Percentiles rank a stretch among this genome's conserved stretches.
phyloP scores from a whole-genome alignment of 2,888 invertebrate species.

The Drosophila infuscata region DNA sequence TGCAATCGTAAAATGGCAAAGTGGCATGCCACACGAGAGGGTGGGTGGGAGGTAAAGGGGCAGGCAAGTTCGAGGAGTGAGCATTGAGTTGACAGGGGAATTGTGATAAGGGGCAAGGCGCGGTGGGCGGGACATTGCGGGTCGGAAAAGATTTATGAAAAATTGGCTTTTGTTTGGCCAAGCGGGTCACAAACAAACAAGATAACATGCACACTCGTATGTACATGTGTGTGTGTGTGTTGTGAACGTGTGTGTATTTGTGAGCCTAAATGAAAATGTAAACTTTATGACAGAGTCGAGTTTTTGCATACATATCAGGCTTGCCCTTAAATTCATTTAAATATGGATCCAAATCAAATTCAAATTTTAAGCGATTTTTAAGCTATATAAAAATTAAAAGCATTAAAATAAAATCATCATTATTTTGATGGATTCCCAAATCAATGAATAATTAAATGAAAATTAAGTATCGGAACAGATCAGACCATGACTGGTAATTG shows the following conservation, averaged over 20 bases:
- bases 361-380: conserved; percentile 1
- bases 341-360: conserved; percentile 5
- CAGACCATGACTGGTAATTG: neutral
- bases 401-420: neutral
- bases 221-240: neutral
- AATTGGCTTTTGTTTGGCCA: conserved; percentile 74
- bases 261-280: conserved; percentile 69
- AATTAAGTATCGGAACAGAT: neutral
- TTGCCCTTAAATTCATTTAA: conserved; percentile 17
- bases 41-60: neutral
- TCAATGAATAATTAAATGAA: neutral
- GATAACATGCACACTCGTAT: conserved; percentile 54
- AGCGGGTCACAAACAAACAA: conserved; percentile 64
- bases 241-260: conserved; percentile 19
- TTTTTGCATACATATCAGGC: conserved; percentile 13
- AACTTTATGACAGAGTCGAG: conserved; percentile 61
- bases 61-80: conserved; percentile 1
- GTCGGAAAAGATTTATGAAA: conserved; percentile 73
- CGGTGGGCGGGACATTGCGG: conserved; percentile 3
- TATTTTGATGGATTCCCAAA: neutral
- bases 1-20: conserved; percentile 71
- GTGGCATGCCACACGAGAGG: neutral
- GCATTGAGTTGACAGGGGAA: conserved; percentile 26
- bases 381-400: neutral
- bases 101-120: conserved; percentile 33